Base-by-base conservation (phyloP, 2,113 vertebrate genomes). In the Gobiocypris rarus region DNA sequence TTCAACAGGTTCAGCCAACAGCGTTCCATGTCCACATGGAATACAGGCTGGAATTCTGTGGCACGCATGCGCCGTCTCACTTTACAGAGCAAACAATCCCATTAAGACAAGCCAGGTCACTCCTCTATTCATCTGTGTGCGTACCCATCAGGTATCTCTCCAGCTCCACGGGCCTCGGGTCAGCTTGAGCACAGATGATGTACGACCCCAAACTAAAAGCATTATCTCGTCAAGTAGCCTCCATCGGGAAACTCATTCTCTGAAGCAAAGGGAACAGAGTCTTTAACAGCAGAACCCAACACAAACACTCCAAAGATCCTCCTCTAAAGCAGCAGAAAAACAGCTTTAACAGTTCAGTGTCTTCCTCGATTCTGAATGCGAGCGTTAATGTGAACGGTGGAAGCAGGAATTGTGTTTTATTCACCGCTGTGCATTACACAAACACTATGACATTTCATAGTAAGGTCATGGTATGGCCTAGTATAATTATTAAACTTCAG, bases 1-100 rank as follows among this genome's bases (percentile, higher is more conserved):
- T 91, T 89, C 76, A 91, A 85, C 81, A 87, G 85, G 89, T 91
- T 92, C 88, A 90, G 83, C 85, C 89, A 91, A 90, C 92, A 45
- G 50, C 73, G 76, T 87, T 90, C 89, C 86, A 90, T 91, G 88
- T 91, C 84, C 83, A 78, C 9, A 63, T 79, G 41, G 87, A 84
- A 83, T 82, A 73, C 38, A 52, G 82, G 87, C 90, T 87, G 89
- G 83, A 79, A 43, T 81, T 86, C 83, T 75, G 48, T 75, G 85
- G 90, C 84, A 58, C 38, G 58, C 11, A 61, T 28, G 52, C 31
- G 22, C 71, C 41, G 54, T 34, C 17, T 63, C 19, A 1, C 31
- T 67, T 67, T 17, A 45, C 76, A 70, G 38, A 84, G 61, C 70
- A 75, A 59, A 84, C 73, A 75, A 76, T 52, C 58, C 58, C 34